These are phyloP conservation scores for Nephrotoma guestfalica DNA, from an alignment of 2,888 invertebrate genomes.

Conservation along the genomic window DNA sequence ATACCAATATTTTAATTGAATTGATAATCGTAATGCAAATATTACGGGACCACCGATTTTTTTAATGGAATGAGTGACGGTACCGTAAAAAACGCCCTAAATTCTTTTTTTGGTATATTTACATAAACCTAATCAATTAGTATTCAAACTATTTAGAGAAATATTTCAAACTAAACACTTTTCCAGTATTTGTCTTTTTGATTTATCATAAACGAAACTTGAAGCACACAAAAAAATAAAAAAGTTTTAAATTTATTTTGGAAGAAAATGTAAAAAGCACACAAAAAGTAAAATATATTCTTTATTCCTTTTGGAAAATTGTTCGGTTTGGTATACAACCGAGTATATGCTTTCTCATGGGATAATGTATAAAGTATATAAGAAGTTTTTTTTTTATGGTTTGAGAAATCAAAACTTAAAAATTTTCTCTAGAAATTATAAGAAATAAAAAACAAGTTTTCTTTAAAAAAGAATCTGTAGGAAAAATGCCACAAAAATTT, in stretches of 20 bases:
- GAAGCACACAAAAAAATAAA: background rate
- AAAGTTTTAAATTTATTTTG: background rate
- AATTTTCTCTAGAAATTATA: background rate
- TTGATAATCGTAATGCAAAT: background rate
- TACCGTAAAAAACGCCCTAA: background rate
- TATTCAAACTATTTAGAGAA: background rate
- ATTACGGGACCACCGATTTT: background rate
- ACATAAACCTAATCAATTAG: background rate
- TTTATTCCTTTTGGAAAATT: background rate
- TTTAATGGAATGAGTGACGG: background rate
- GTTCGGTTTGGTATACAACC: background rate
- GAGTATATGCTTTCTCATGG: background rate
- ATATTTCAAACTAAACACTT: background rate
- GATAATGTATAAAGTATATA: background rate
- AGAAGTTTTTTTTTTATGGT: background rate
- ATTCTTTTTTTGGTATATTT: background rate
- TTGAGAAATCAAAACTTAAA: background rate
- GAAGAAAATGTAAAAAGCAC: background rate
- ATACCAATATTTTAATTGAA: background rate
- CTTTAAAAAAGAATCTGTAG: background rate
- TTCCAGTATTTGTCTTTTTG: background rate
- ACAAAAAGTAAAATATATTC: background rate
- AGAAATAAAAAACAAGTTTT: background rate
- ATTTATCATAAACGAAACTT: background rate
- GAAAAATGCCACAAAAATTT: background rate